These are phyloP conservation scores for Pachycephala philippinensis DNA, from an alignment of 2,113 vertebrate species.

Conservation along the genomic window DNA sequence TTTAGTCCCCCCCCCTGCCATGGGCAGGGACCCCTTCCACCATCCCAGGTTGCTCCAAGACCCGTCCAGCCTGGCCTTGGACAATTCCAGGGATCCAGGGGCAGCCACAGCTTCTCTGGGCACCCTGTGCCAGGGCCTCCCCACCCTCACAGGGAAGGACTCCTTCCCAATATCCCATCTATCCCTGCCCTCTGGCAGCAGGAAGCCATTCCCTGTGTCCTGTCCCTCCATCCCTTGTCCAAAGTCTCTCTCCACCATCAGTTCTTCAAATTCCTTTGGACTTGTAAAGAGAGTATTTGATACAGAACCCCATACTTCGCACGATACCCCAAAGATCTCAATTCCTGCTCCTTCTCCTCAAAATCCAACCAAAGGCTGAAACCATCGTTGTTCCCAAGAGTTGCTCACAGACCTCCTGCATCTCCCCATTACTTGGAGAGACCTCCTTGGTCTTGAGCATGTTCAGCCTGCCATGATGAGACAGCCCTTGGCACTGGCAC, in stretches of 20 bases:
- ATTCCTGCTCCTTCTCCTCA: not conserved
- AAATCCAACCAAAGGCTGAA: not conserved
- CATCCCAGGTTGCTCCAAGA: accelerated
- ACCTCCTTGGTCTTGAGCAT: not conserved
- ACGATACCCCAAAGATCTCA: not conserved
- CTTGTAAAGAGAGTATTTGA: not conserved
- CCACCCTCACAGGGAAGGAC: accelerated
- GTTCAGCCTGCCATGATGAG: conserved; percentile 17
- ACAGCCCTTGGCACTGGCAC: conserved; percentile 14
- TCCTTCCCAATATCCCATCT: not conserved
- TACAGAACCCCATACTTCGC: accelerated
- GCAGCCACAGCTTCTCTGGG: not conserved
- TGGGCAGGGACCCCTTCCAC: not conserved
- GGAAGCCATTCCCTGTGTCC: not conserved
- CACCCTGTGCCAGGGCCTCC: accelerated
- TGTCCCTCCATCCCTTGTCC: not conserved
- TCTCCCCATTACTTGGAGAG: not conserved
- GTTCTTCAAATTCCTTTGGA: not conserved
- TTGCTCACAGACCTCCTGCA: not conserved
- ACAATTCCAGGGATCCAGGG: not conserved
- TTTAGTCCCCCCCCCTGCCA: accelerated
- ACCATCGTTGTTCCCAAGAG: not conserved
- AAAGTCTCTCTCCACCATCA: not conserved
- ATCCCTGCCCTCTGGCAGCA: not conserved
- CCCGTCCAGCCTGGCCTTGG: accelerated